A percentile compares a stretch with the other conserved stretches of the same genome.
These are phyloP conservation scores for Saccostrea echinata DNA, from an alignment of 1,140 invertebrate genomes.

Conservation along the genomic window DNA sequence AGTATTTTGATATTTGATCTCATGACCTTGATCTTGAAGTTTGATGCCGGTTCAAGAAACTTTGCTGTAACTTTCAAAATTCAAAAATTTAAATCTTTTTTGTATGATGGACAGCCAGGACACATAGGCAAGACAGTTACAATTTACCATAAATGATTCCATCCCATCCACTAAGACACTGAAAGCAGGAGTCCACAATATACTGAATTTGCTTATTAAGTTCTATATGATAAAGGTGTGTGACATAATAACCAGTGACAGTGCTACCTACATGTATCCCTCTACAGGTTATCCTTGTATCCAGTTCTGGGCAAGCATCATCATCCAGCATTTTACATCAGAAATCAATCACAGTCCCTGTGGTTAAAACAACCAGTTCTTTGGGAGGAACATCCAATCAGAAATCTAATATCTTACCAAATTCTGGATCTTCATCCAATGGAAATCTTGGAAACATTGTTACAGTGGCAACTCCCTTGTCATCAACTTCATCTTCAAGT, in stretches of 20 bases:
- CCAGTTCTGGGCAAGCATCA: constrained; percentile 70
- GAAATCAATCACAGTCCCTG: constrained; percentile 73
- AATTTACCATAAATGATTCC: too few species aligned
- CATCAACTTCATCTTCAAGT: constrained; percentile 58
- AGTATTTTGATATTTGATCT: too few species aligned
- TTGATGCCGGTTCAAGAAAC: too few species aligned
- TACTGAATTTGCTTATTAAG: too few species aligned
- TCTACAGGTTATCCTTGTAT: constrained; percentile 76
- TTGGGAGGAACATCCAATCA: constrained; percentile 43
- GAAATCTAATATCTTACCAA: constrained; percentile 66
- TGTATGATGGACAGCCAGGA: too few species aligned
- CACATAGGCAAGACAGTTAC: too few species aligned
- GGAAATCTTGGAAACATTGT: constrained; percentile 67
- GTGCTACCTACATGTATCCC: background rate
- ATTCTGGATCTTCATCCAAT: constrained; percentile 56
- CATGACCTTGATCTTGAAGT: too few species aligned
- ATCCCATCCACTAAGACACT: too few species aligned
- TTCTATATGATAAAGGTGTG: too few species aligned
- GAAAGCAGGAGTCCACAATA: too few species aligned
- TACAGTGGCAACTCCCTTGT: constrained; percentile 66
- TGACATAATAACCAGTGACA: background rate
- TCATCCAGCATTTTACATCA: constrained; percentile 67
- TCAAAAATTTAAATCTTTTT: too few species aligned
- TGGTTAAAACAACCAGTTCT: constrained; percentile 63
- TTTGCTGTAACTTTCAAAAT: too few species aligned